These are phyloP conservation scores for Pseudachorutes palmiensis DNA, from an alignment of 1,140 invertebrate species.

Conservation along the genomic window DNA sequence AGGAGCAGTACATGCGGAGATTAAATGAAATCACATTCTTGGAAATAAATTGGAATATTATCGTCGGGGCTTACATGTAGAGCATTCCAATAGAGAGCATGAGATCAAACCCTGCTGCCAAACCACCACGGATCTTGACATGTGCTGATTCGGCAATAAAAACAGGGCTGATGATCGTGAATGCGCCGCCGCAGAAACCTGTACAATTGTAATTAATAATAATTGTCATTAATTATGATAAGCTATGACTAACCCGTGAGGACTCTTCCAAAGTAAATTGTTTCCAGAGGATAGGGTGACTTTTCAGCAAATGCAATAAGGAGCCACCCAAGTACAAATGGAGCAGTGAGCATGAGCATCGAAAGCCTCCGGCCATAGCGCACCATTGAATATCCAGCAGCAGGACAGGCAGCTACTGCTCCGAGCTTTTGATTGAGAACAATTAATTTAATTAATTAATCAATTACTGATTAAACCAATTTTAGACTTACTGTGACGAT, in stretches of 20 bases:
- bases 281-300: not conserved
- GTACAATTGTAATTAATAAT: not conserved
- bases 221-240: not conserved
- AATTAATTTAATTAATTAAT: not conserved
- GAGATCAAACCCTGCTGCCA: slow-evolving; percentile 71
- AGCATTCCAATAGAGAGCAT: slow-evolving; percentile 67
- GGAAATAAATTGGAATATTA: too few species aligned
- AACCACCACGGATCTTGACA: slow-evolving; percentile 61
- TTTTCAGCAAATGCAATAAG: slow-evolving; percentile 32
- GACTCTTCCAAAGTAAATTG: slow-evolving; percentile 31
- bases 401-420: slow-evolving; percentile 28
- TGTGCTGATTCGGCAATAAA: slow-evolving; percentile 55
- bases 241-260: slow-evolving; percentile 26
- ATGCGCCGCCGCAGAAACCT: slow-evolving; percentile 33
- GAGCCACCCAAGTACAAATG: slow-evolving; percentile 31
- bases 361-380: slow-evolving; percentile 24
- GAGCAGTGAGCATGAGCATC: slow-evolving; percentile 30
- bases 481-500: slow-evolving; percentile 25
- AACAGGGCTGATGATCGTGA: slow-evolving; percentile 46
- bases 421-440: slow-evolving; percentile 26
- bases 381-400: slow-evolving; percentile 28
- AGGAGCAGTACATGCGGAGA: not conserved
- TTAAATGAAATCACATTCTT: too few species aligned
- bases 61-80: slow-evolving; percentile 56
- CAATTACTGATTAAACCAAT: not conserved